These are phyloP conservation scores for Leptopilina syphax DNA, from an alignment of 2,888 invertebrate species.

Conservation along the genomic window DNA sequence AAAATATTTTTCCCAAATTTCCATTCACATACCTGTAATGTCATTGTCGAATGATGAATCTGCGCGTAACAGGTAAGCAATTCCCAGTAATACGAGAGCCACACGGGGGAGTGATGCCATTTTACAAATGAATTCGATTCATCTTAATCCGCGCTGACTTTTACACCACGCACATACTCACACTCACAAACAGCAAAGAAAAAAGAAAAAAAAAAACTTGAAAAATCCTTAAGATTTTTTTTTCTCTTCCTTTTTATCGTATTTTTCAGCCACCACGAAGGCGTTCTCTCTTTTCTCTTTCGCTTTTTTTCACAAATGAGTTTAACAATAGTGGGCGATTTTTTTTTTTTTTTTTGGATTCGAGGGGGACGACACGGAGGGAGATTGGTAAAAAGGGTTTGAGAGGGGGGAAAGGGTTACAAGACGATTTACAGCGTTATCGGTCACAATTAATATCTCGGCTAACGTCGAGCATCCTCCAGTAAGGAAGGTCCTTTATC, in stretches of 20 bases:
- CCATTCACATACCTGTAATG: constrained; percentile 51
- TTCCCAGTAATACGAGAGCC: constrained; percentile 66
- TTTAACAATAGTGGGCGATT: constrained; percentile 36
- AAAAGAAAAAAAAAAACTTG: constrained; percentile 14
- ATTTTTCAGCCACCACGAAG: constrained; percentile 36
- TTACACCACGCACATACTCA: constrained; percentile 27
- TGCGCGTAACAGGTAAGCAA: constrained; percentile 69
- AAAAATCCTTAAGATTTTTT: constrained; percentile 36
- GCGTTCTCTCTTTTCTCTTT: neutral
- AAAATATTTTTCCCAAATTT: constrained; percentile 11
- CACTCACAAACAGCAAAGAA: too few species aligned
- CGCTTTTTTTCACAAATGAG: constrained; percentile 9
- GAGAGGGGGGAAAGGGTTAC: neutral
- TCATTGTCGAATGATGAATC: constrained; percentile 62
- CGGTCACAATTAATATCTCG: constrained; percentile 41
- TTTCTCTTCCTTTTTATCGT: constrained; percentile 30
- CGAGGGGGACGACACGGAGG: too few species aligned
- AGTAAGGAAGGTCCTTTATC: constrained; percentile 48
- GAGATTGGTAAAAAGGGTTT: too few species aligned
- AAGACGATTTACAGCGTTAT: constrained; percentile 37
- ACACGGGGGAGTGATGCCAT: constrained; percentile 66
- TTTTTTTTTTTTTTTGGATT: too few species aligned
- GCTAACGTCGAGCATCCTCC: constrained; percentile 38
- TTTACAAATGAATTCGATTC: constrained; percentile 53
- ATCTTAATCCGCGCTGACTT: constrained; percentile 54